Percentiles rank a stretch among this genome's conserved stretches.
Evolutionary conservation across 2,113 vertebrate species (phyloP).

Genomic region (Clinocottus analis): DNA sequence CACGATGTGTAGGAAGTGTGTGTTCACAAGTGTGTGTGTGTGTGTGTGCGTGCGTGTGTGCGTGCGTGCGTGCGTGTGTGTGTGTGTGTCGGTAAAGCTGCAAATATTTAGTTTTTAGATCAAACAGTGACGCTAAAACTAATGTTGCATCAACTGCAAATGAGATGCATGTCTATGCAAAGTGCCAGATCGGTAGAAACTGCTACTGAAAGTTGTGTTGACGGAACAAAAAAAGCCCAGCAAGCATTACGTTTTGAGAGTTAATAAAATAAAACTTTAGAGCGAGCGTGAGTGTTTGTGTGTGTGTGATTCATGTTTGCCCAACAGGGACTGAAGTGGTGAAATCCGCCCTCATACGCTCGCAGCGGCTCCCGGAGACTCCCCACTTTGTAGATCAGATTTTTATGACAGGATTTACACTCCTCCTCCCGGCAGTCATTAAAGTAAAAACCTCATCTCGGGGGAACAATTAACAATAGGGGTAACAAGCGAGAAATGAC

Average conservation of each 20-base stretch:
- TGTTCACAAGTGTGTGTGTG: slow-evolving; percentile 3
- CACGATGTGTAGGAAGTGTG: slow-evolving; percentile 32
- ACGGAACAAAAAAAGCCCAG: background rate
- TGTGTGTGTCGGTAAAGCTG: too few relatives aligned
- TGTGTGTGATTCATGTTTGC: slow-evolving; percentile 9
- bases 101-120: too few relatives aligned
- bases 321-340: background rate
- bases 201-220: background rate
- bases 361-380: slow-evolving; percentile 23
- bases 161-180: background rate
- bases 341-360: background rate
- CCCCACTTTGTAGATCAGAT: slow-evolving; percentile 8
- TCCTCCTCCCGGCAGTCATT: slow-evolving; percentile 27
- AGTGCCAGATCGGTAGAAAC: background rate
- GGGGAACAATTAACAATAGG: slow-evolving; percentile 17
- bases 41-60: too few relatives aligned
- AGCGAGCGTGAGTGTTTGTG: background rate
- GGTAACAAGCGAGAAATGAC: slow-evolving; percentile 9
- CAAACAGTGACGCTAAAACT: background rate
- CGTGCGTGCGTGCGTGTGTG: too few relatives aligned
- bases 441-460: slow-evolving; percentile 36
- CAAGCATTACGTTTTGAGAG: background rate
- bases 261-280: background rate
- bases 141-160: background rate
- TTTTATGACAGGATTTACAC: slow-evolving; percentile 39